Base-by-base conservation (phyloP, 2,113 vertebrate genomes). In the Thamnophis sirtalis region DNA sequence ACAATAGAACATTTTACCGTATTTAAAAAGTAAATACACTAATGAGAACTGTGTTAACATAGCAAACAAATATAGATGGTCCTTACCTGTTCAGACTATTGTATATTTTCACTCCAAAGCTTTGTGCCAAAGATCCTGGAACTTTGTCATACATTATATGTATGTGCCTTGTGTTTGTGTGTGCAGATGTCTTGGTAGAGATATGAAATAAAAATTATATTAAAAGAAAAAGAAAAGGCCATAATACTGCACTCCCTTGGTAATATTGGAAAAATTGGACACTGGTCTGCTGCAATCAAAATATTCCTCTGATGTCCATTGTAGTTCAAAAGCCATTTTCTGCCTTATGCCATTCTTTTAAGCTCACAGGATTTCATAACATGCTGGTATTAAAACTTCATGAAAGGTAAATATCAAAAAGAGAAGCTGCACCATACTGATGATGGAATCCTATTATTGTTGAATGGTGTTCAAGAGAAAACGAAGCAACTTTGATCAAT, bases 321-420 rank as follows among this genome's bases (percentile, higher is more conserved):
- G 68, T 24, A 91, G 92, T 93, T 86, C 55, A 84, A 93, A 93
- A 94, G 24, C 9, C 1, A 84, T 91, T 93, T 93, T 26, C 92
- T 13, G 60, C 26, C 60, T 24, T 90, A 92, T 93, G 89, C 84
- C 93, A 93, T 54, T 19, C 22, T 49, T 94, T 94, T 84, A 93
- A 86, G 10, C 94, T 4, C 68, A 89, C 48, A 89, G 89, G 84
- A 93, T 95, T 94, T 7, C 11, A 48, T 9, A 89, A 55, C 53
- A n/a, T 49, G 15, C 0, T 89, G 43, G 48, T 0, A 51, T 93
- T 85, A 95, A 17, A 90, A 87, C 19, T 73, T n/a, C 28, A 89
- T 43, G 11, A 92, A 92, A 95, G 92, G 21, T 63, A 94, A 94
- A 5, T 95, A 94, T 58, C 38, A 91, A 49, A 96, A 84, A 48